Base-by-base conservation (phyloP, 2,797 vertebrate species). In the Syngnathus acus region DNA sequence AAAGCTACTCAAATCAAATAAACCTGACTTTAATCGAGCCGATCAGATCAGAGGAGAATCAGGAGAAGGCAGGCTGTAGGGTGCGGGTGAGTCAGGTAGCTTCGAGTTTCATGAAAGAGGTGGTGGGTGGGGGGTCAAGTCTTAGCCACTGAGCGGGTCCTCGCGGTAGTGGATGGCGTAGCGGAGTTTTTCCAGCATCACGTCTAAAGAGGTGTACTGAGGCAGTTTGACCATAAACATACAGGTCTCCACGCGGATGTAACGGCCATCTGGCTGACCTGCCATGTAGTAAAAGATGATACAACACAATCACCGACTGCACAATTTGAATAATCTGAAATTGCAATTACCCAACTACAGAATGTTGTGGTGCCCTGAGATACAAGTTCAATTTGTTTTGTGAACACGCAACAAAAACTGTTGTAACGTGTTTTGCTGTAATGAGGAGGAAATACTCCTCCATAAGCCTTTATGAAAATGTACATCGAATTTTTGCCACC, bases 141-240 rank as follows among this genome's bases (percentile, higher is more conserved):
- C 48, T 94, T 90, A 99, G 88, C 97, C 97, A 78, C 97, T 99
- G 17, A 99, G 94, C 0, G 97, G 97, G 70, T 99, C 97, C 87
- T 99, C 97, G 0, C 96, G 93, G 88, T 99, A 99, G 88, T 99
- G 97, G 82, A 99, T 95, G 85, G 97, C 95, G 4, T 97, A 98
- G 1, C 96, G 94, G 6, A 99, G 92, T 71, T 97, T 98, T 63
- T 98, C 97, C 90, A 98, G 89, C 96, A 98, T 98, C 78, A 92
- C 93, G 5, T 98, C 95, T 78, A 98, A 82, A 0, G 95, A 95
- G 32, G 94, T 95, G 76, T 99, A 98, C 89, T 99, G 97, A 0
- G 97, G 97, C 14, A 99, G 95, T 73, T 99, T 99, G 82, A 99
- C 93, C 97, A 99, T 99, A 81, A 99, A 99, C 97, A 99, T 98